Conservation (phyloP, 2,888 invertebrate genomes). For the Lordiphosa andalusiaca region DNA sequence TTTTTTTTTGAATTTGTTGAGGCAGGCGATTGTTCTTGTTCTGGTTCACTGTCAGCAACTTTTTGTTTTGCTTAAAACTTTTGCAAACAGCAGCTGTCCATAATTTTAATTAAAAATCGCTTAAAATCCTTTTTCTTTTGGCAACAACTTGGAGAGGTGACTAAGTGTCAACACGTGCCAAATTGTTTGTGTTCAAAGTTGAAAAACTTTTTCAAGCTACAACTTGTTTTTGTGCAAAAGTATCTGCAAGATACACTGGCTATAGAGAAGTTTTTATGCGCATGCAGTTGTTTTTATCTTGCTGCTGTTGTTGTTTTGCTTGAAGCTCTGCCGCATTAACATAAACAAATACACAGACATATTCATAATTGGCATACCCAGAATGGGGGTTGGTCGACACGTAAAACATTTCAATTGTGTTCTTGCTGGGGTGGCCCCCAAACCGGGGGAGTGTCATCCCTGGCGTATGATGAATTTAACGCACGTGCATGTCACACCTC, state of each 20-base stretch:
- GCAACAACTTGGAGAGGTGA: conserved; percentile 50
- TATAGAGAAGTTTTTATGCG: conserved; percentile 31
- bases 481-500: conserved; percentile 65
- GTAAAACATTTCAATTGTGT: conserved; percentile 33
- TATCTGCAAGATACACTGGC: conserved; percentile 63
- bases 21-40: conserved; percentile 18
- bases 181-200: conserved; percentile 43
- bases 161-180: conserved; percentile 70
- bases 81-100: conserved; percentile 49
- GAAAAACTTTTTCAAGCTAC: conserved; percentile 22
- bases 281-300: conserved; percentile 53
- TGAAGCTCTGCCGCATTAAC: conserved; percentile 53
- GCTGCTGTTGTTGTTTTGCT: conserved; percentile 26
- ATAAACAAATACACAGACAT: conserved; percentile 66
- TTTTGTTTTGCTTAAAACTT: conserved; percentile 26
- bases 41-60: too few relatives aligned
- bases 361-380: conserved; percentile 61
- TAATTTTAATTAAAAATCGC: conserved; percentile 71
- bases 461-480: conserved; percentile 70
- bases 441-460: conserved; percentile 36
- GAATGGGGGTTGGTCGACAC: conserved; percentile 10
- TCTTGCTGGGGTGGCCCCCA: background rate
- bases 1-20: conserved; percentile 29
- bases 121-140: conserved; percentile 62
- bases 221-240: conserved; percentile 38